Percentiles rank a stretch among this genome's conserved stretches.
These are phyloP conservation scores for Drosophila ficusphila DNA, from an alignment of 1,140 invertebrate species.

Conservation along the genomic window DNA sequence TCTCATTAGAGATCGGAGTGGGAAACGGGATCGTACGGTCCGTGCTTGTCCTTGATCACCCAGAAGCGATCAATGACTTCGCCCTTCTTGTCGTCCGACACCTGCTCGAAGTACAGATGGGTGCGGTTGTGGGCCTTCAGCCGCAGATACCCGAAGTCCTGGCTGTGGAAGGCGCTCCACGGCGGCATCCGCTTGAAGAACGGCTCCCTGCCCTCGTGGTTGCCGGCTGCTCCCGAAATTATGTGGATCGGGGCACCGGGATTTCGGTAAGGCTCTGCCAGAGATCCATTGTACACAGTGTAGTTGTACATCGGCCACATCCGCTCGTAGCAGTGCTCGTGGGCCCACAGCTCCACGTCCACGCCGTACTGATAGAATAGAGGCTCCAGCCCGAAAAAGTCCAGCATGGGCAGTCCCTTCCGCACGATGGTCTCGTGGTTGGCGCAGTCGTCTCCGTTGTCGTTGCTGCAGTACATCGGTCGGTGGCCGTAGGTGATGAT, in stretches of 20 bases:
- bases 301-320: slow-evolving; percentile 96
- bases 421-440: slow-evolving; percentile 90
- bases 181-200: slow-evolving; percentile 79
- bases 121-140: slow-evolving; percentile 92
- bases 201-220: slow-evolving; percentile 87
- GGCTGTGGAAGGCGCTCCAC: slow-evolving; percentile 79
- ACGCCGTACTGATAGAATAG: slow-evolving; percentile 95
- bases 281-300: slow-evolving; percentile 93
- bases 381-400: slow-evolving; percentile 91
- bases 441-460: slow-evolving; percentile 94
- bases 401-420: slow-evolving; percentile 89
- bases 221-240: slow-evolving; percentile 95
- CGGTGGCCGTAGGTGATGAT: slow-evolving; percentile 96
- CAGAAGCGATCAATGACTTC: slow-evolving; percentile 90
- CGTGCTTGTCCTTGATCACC: slow-evolving; percentile 89
- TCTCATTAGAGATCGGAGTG: background rate
- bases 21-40: slow-evolving; percentile 38
- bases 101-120: slow-evolving; percentile 96
- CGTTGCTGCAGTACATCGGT: slow-evolving; percentile 98
- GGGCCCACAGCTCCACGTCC: slow-evolving; percentile 97
- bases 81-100: slow-evolving; percentile 92
- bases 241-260: slow-evolving; percentile 96
- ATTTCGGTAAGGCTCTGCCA: slow-evolving; percentile 92
- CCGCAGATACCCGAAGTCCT: slow-evolving; percentile 96
- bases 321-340: slow-evolving; percentile 98